Percentiles rank a stretch among this genome's conserved stretches.
phyloP scores from a whole-genome alignment of 2,888 invertebrate genomes.

The Maniola hyperantus region DNA sequence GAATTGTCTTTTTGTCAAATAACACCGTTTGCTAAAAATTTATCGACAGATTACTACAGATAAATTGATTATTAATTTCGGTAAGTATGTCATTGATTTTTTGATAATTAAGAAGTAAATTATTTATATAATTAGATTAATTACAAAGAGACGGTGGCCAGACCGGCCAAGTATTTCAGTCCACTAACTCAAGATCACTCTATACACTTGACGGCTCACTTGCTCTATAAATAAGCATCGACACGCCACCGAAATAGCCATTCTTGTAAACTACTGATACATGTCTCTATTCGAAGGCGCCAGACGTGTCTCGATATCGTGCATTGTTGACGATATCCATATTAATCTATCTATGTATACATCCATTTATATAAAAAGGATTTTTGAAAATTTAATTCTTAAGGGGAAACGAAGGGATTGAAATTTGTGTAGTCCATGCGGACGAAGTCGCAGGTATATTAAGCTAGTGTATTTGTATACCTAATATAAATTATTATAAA shows the following conservation, averaged over 20 bases:
- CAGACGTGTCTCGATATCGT: slow-evolving; percentile 19
- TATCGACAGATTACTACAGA: no score
- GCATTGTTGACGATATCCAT: background rate
- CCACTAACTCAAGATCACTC: slow-evolving; percentile 41
- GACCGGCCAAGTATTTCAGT: slow-evolving; percentile 28
- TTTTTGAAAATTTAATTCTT: no score
- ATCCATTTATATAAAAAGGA: no score
- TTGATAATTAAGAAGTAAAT: background rate
- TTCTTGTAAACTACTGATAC: slow-evolving; percentile 30
- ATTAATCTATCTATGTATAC: background rate
- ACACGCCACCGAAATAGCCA: slow-evolving; percentile 46
- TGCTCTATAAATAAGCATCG: slow-evolving; percentile 48
- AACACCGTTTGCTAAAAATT: no score
- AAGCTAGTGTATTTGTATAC: no score
- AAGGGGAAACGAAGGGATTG: background rate
- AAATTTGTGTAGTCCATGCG: background rate
- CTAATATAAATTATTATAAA: no score
- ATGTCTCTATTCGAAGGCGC: slow-evolving; percentile 15
- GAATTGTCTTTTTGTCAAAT: no score
- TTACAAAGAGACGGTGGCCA: slow-evolving; percentile 12
- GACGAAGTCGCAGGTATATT: no score
- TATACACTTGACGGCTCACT: slow-evolving; percentile 45
- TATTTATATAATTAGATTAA: background rate
- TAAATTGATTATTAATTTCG: no score
- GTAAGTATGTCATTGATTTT: background rate